phyloP scores from a whole-genome alignment of 2,113 vertebrate species.

The Serinus canaria region DNA sequence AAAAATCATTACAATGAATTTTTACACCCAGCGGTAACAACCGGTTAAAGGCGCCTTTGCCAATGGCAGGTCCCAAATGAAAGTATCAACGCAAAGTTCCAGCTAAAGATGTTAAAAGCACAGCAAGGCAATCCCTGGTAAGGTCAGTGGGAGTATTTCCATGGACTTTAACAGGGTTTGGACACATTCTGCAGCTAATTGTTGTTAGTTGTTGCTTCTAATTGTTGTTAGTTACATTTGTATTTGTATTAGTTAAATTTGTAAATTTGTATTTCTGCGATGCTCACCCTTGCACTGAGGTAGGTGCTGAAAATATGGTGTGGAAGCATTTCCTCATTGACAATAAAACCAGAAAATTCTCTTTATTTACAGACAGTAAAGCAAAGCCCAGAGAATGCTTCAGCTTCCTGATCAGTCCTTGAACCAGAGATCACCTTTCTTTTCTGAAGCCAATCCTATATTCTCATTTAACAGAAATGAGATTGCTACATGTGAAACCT shows the following conservation, averaged over 20 bases:
- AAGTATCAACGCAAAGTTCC: neutral
- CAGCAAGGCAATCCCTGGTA: neutral
- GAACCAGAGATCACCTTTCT: neutral
- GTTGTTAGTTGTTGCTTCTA: neutral
- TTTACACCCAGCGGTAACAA: slow-evolving; percentile 46
- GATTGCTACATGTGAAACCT: neutral
- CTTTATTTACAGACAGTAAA: neutral
- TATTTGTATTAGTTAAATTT: neutral
- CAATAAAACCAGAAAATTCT: neutral
- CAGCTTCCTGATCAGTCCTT: neutral
- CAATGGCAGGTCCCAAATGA: neutral
- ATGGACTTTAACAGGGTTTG: neutral
- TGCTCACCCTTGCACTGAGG: neutral
- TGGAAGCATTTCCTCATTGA: neutral
- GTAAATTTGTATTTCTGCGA: neutral
- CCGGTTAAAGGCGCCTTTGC: neutral
- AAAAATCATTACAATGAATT: slow-evolving; percentile 57
- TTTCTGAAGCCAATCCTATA: neutral
- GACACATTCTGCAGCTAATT: neutral
- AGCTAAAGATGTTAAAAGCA: neutral
- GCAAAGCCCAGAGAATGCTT: neutral
- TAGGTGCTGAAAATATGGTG: neutral
- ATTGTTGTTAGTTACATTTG: neutral
- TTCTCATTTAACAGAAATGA: neutral
- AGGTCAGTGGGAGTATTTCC: neutral